Base-by-base conservation (phyloP, 2,113 vertebrate genomes). In the Nothocercus nigrocapillus region DNA sequence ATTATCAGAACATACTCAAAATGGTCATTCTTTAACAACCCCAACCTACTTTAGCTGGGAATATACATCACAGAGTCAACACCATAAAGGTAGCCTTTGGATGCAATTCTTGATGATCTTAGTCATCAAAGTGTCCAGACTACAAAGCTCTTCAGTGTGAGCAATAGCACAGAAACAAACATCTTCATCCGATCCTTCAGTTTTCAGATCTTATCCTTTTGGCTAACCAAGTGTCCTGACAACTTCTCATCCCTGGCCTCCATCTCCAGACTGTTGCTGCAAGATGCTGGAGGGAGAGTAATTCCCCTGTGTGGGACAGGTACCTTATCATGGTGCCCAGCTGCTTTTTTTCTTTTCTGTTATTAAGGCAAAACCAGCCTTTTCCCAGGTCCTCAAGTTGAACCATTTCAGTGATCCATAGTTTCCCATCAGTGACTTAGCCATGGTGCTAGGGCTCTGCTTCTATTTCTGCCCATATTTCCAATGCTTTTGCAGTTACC, bases 351-450 rank as follows among this genome's bases (percentile, higher is more conserved):
- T 81, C 75, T 36, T 30, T 22, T 85, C 28, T 32, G 53, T 79
- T 49, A 45, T 82, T 93, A 72, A 82, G 76, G 16, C 3, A 67
- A 36, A 85, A 82, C 4, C 4, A 42, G n/a, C n/a, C 12, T n/a
- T 82, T 54, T 20, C 11, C 22, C 30, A 56, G 20, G 13, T 45
- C 7, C 44, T 0, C 0, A 28, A 14, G 7, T 25, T 69, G 18
- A 47, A 9, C 15, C 14, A 36, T 44, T 76, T 53, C 11, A 36
- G 21, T 34, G 15, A 34, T 6, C 7, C 20, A 24, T 47, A 69
- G 44, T 30, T 30, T 4, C 32, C 49, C 7, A 51, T 45, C 24
- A 53, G 36, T 58, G 13, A 76, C 44, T 70, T 69, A 51, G 28
- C 38, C 27, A 21, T 10, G 8, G 13, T 1, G 64, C 70, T 85